Base-by-base conservation (phyloP, 2,888 invertebrate genomes). In the Dichetophora obliterata region DNA sequence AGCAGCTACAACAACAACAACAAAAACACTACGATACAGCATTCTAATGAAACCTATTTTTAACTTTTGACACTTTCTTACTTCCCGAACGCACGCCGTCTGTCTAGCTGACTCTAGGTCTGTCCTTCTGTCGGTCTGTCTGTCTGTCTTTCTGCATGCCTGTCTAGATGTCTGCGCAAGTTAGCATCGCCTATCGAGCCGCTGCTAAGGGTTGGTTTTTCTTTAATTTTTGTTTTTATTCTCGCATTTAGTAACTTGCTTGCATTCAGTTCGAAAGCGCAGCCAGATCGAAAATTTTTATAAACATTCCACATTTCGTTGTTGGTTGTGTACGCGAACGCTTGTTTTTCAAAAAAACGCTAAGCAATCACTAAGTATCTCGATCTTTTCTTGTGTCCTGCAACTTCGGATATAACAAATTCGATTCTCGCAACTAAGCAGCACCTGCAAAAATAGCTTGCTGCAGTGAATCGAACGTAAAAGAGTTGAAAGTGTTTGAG, bases 31-130 rank as follows among this genome's bases (percentile, higher is more conserved):
- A 11, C 5, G 16, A 8, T 16, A 19, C 19, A 65, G 31, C 19
- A 76, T 70, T 76, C 75, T 76, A 76, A 76, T 52, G 75, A 70
- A 76, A 31, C 3, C 75, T 79, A 79, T 80, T 77, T 80, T 80
- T 78, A 79, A 73, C 9, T 59, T 79, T 85, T 85, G 84, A 83
- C 85, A 80, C 79, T 77, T 76, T 72, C 74, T 65, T 57, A 31
- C 57, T 16, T 50, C 50, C 57, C 72, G 37, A 66, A n/a, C 57
- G 37, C 50, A 27, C 11, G 22, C 48, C 48, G 27, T n/a, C 63
- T 19, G 48, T 54, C 52, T n/a, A 31, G 76, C 70, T 66, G 75
- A n/a, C n/a, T n/a, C n/a, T n/a, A n/a, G n/a, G n/a, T n/a, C n/a
- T n/a, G n/a, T n/a, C 52, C 73, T 57, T 27, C 22, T 22, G 43